Conservation (phyloP, 1,140 invertebrate species). For the Hermatobates lingyangjiaoensis region DNA sequence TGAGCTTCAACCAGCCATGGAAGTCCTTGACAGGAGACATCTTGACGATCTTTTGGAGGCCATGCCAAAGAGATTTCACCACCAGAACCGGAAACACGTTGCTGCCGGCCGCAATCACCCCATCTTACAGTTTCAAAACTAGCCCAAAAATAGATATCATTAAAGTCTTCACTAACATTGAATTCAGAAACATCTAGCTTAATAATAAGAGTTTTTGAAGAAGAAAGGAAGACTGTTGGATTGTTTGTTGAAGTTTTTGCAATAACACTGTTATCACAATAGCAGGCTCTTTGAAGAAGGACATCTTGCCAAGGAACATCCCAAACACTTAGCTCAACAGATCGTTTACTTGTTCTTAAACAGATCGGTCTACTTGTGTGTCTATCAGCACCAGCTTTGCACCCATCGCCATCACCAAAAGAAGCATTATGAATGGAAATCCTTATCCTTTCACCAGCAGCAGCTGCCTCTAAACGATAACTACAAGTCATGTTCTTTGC, state of each 20-base stretch:
- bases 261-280: conserved; percentile 53
- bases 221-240: conserved; percentile 41
- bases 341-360: neutral
- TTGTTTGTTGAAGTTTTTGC: conserved; percentile 39
- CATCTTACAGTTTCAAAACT: conserved; percentile 42
- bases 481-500: conserved; percentile 50
- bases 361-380: conserved; percentile 34
- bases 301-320: conserved; percentile 39
- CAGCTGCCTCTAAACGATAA: conserved; percentile 45
- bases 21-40: conserved; percentile 40
- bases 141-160: conserved; percentile 59
- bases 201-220: conserved; percentile 38
- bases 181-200: conserved; percentile 50
- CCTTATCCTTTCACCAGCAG: conserved; percentile 37
- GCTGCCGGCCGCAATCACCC: conserved; percentile 39
- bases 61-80: conserved; percentile 42
- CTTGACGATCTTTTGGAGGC: conserved; percentile 25
- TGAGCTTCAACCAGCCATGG: conserved; percentile 61
- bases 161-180: conserved; percentile 61
- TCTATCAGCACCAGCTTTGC: conserved; percentile 45
- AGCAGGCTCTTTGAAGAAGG: conserved; percentile 41
- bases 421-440: conserved; percentile 50
- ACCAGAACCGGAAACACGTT: conserved; percentile 44
- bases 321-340: conserved; percentile 34
- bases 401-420: conserved; percentile 35